Evolutionary conservation across 2,888 invertebrate genomes (phyloP).

Genomic region (Venustoraphidia nigricollis): DNA sequence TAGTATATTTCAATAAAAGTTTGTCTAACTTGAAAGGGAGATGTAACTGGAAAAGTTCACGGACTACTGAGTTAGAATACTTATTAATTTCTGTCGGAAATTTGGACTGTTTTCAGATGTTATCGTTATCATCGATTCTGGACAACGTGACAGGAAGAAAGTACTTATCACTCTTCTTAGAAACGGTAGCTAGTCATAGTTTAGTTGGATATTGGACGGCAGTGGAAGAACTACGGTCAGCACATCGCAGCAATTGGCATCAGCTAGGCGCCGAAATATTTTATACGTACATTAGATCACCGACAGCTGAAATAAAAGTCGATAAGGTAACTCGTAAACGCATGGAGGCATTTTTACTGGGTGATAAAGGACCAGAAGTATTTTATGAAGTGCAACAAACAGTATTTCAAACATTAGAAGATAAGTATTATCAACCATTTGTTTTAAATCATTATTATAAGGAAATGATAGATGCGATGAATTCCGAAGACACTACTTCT

Average conservation of each 20-base stretch:
- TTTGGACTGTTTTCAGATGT: constrained; percentile 33
- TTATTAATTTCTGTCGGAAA: constrained; percentile 2
- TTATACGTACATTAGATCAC: constrained; percentile 72
- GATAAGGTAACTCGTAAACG: constrained; percentile 66
- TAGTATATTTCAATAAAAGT: too few species aligned
- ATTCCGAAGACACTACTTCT: constrained; percentile 35
- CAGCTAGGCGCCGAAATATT: constrained; percentile 84
- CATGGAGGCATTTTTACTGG: constrained; percentile 77
- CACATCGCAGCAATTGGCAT: constrained; percentile 65
- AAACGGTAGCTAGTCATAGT: constrained; percentile 70
- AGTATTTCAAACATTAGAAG: constrained; percentile 64
- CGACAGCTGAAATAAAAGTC: constrained; percentile 66
- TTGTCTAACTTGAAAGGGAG: too few species aligned
- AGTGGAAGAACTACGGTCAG: constrained; percentile 65
- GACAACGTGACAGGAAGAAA: constrained; percentile 67
- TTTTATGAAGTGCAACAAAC: constrained; percentile 76
- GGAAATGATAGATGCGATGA: constrained; percentile 48
- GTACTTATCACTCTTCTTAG: constrained; percentile 65
- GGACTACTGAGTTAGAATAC: not conserved
- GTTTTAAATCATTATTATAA: constrained; percentile 75
- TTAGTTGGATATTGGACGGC: constrained; percentile 75
- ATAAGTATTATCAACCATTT: constrained; percentile 80
- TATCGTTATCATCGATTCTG: constrained; percentile 56
- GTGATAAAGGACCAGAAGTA: constrained; percentile 75
- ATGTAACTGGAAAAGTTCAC: too few species aligned